phyloP scores from a whole-genome alignment of 2,113 vertebrate genomes.

The Seriola dumerili region DNA sequence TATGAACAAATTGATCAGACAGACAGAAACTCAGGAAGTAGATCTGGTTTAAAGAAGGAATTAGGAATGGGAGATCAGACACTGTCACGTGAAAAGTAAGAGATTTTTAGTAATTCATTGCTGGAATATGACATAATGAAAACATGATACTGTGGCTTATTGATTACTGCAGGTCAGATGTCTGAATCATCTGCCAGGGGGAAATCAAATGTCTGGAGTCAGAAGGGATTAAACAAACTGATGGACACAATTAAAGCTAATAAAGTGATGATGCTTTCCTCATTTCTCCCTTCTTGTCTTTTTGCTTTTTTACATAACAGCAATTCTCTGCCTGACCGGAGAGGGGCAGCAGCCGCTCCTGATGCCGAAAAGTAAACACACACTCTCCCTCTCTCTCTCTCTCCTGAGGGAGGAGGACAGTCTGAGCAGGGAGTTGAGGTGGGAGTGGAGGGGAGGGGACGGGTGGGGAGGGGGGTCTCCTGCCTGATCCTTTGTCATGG shows the following conservation, averaged over 20 bases:
- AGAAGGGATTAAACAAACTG: background rate
- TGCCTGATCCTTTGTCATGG: conserved; percentile 79
- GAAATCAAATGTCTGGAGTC: background rate
- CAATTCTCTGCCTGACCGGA: conserved; percentile 43
- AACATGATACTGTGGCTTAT: conserved; percentile 38
- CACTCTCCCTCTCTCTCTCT: background rate
- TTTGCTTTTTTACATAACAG: background rate
- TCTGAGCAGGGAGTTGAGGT: conserved; percentile 56
- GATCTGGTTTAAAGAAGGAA: background rate
- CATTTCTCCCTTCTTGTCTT: background rate
- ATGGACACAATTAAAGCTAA: background rate
- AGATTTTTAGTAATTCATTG: conserved; percentile 1
- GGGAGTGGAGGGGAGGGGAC: conserved; percentile 51
- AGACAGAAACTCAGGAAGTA: background rate
- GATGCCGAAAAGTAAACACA: conserved; percentile 44
- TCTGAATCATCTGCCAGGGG: conserved; percentile 1
- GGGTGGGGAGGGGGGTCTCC: conserved; percentile 50
- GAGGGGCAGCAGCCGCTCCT: conserved; percentile 59
- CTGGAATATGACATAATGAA: conserved; percentile 22
- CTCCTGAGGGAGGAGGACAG: conserved; percentile 55
- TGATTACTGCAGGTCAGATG: conserved; percentile 45
- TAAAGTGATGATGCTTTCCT: background rate
- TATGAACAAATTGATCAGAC: background rate
- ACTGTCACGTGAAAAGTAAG: conserved; percentile 1
- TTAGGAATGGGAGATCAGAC: conserved; percentile 5